Conservation (phyloP, 2,888 invertebrate genomes). For the Athetis lepigone region DNA sequence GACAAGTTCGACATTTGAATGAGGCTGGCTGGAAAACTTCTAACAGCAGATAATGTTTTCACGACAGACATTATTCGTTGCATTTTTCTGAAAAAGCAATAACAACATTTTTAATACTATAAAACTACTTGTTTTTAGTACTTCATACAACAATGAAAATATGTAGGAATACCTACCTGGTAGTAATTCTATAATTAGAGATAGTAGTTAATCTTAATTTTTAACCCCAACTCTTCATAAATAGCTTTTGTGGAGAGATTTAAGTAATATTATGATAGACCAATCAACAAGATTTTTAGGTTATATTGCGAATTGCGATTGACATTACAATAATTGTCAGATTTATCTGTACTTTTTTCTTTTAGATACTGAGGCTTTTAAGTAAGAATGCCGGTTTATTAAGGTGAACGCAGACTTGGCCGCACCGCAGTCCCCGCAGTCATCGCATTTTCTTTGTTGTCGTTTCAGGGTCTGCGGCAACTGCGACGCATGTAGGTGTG, state of each 20-base stretch:
- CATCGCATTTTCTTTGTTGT: no score
- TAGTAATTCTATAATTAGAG: not conserved
- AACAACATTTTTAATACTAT: not conserved
- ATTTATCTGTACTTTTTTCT: no score
- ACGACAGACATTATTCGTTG: constrained; percentile 75
- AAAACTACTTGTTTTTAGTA: not conserved
- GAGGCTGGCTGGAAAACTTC: constrained; percentile 58
- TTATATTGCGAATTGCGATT: no score
- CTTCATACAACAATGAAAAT: not conserved
- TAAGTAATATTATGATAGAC: no score
- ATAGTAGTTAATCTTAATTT: not conserved
- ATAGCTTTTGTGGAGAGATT: not conserved
- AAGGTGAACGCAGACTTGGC: no score
- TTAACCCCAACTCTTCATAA: not conserved
- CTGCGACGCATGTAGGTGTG: no score
- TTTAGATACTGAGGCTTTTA: no score
- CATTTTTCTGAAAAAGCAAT: constrained; percentile 69
- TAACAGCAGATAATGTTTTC: constrained; percentile 66
- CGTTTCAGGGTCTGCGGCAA: no score
- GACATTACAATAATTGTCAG: no score
- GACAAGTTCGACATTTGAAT: constrained; percentile 61
- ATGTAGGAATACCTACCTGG: not conserved
- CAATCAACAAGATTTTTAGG: no score
- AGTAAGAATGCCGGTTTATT: no score
- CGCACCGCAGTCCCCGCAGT: no score